Conservation (phyloP, 2,113 vertebrate genomes). For the Junco hyemalis region DNA sequence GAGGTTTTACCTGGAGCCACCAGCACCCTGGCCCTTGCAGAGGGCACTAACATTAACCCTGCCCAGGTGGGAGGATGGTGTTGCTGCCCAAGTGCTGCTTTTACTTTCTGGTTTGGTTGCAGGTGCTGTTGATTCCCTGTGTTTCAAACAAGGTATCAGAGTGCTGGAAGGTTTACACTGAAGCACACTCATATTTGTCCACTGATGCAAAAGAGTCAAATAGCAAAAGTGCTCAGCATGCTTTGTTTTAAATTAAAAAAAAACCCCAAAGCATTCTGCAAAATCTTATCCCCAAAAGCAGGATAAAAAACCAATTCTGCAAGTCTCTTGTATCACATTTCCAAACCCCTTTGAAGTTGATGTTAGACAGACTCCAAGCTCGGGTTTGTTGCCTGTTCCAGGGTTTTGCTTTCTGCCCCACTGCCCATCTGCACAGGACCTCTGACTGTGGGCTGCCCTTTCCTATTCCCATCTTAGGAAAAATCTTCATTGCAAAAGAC, state of each 20-base stretch:
- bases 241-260: not conserved
- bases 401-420: not conserved
- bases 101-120: not conserved
- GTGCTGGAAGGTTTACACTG: not conserved
- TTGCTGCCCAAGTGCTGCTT: not conserved
- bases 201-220: not conserved
- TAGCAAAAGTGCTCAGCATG: not conserved
- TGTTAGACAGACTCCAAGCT: not conserved
- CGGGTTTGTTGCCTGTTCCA: not conserved
- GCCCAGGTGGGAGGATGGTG: not conserved
- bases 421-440: not conserved
- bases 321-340: not conserved
- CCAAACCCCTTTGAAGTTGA: not conserved
- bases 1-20: not conserved
- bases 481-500: not conserved
- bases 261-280: not conserved
- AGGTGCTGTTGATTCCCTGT: not conserved
- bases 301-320: not conserved
- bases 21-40: not conserved
- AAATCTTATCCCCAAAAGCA: not conserved
- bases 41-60: accelerated
- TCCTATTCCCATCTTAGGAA: accelerated
- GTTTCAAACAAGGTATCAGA: not conserved
- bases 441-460: not conserved
- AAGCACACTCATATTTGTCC: not conserved